phyloP scores from a whole-genome alignment of 2,113 vertebrate species.

The Alaudala cheleensis region DNA sequence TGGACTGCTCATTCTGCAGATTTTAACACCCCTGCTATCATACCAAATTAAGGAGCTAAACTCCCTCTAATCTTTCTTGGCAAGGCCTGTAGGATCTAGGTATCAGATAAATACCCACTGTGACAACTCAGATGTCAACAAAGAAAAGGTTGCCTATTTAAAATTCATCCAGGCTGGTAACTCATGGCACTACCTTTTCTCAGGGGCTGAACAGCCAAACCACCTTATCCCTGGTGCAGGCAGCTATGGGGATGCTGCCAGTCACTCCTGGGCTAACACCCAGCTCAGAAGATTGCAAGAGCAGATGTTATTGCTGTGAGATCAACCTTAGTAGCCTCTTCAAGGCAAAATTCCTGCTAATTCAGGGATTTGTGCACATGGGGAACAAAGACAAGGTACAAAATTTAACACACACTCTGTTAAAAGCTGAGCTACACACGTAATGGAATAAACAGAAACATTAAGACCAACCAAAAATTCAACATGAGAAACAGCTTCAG shows the following conservation, averaged over 20 bases:
- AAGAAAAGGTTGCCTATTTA: not conserved
- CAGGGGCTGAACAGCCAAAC: not conserved
- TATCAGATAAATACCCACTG: not conserved
- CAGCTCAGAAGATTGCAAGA: not conserved
- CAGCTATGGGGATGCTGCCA: not conserved
- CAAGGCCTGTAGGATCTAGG: not conserved
- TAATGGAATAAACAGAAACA: not conserved
- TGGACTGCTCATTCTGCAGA: not conserved
- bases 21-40: not conserved
- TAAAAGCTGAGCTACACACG: not conserved
- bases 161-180: not conserved
- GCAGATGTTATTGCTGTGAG: not conserved
- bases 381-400: not conserved
- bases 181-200: not conserved
- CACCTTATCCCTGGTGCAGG: not conserved
- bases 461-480: not conserved
- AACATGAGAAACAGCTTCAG: not conserved
- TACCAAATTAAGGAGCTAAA: not conserved
- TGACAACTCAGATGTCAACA: not conserved
- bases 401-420: fast-evolving
- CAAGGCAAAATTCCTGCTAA: not conserved
- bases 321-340: not conserved
- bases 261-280: not conserved
- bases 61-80: not conserved
- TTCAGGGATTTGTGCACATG: not conserved